Evolutionary conservation across 2,113 vertebrate genomes (phyloP), one percentile per base, ranked within the genome.

Genomic region (Machaerirhynchus nigripectus): DNA sequence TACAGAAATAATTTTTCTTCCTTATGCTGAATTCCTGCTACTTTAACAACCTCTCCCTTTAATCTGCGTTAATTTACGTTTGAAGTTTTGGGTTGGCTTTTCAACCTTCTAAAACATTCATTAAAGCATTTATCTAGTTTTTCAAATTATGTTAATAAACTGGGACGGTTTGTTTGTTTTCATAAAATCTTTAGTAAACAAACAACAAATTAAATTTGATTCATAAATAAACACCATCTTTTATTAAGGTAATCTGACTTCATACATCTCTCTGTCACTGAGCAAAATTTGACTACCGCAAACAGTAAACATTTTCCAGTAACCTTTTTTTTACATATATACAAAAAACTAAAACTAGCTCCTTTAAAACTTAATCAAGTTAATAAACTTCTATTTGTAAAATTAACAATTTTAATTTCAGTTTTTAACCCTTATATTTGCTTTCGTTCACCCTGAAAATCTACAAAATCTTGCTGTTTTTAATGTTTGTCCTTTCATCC

Each of bases 61-160:
- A 68, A 69, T 27, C 21, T 56, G 10, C 71, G 14, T 79, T 84
- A 68, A 69, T 79, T 91, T 82, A n/a, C 78, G 84, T 79, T 87
- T 93, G 82, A 94, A 93, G 33, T 73, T 73, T 84, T 57, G 57
- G 7, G 55, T 89, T 80, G 65, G 67, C 35, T 95, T 89, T 91
- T 70, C 59, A 94, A 40, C 55, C 33, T 69, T 87, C 70, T 76
- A 50, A 69, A 84, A 56, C 47, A 57, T 49, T 80, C 24, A 90
- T 69, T 74, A 28, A 77, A 35, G 27, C 2, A 1, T 81, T 75
- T 70, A 70, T 56, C 19, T 53, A 69, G 21, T 75, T 87, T 68
- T 84, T n/a, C 39, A 70, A 78, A 81, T 71, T 60, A 52, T 22
- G 6, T 64, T 61, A 87, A 52, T 73, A 95, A 85, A 37, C 42